Evolutionary conservation across 2,797 vertebrate genomes (phyloP).

Genomic region (Odontamblyopus lacepedii): DNA sequence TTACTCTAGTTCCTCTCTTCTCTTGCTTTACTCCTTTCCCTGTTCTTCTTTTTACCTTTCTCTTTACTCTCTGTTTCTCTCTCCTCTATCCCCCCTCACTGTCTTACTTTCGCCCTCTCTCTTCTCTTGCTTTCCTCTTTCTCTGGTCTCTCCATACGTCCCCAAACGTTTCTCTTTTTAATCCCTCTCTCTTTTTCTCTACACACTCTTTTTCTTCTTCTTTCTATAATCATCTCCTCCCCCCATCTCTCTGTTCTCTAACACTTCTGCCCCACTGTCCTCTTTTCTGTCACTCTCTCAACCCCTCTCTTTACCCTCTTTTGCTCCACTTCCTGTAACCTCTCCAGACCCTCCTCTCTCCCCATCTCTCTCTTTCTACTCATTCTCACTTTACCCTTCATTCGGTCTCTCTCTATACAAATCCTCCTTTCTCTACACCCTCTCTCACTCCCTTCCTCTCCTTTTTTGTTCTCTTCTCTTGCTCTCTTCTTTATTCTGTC

Average conservation of each 20-base stretch:
- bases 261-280: slow-evolving; percentile 56
- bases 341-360: slow-evolving; percentile 50
- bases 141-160: no score
- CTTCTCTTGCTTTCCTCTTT: no score
- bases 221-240: slow-evolving; percentile 39
- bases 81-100: neutral
- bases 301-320: neutral
- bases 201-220: slow-evolving; percentile 47
- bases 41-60: neutral
- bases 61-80: slow-evolving; percentile 53
- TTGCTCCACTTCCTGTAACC: neutral
- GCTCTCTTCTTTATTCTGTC: slow-evolving; percentile 46
- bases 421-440: slow-evolving; percentile 44
- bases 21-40: slow-evolving; percentile 34
- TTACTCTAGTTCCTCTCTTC: slow-evolving; percentile 71
- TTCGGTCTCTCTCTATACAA: slow-evolving; percentile 63
- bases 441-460: slow-evolving; percentile 19
- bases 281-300: neutral
- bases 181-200: slow-evolving; percentile 21
- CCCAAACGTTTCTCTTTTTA: no score
- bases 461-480: slow-evolving; percentile 43
- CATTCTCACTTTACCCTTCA: no score
- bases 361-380: slow-evolving; percentile 50
- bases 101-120: no score
- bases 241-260: slow-evolving; percentile 62